Base-by-base conservation (phyloP, 2,888 invertebrate genomes). In the Drosophila mimica region DNA sequence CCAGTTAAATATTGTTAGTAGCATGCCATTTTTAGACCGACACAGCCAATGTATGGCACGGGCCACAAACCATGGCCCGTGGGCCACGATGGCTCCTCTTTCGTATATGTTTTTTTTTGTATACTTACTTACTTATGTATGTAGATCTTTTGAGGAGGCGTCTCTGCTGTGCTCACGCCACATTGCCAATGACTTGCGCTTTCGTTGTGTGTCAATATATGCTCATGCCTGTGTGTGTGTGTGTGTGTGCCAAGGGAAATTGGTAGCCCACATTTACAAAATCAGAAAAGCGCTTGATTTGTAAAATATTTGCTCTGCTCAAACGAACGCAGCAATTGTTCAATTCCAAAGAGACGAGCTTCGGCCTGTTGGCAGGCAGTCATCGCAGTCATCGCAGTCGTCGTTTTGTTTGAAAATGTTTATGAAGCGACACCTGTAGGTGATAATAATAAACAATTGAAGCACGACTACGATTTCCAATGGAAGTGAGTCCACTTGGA, bases 1-100 rank as follows among this genome's bases (percentile, higher is more conserved):
- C 88, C 86, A 86, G 90, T 91, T 90, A 91, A 91, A 91, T 91
- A 91, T 91, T 91, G 88, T 90, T 87, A 90, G 89, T 88, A 82
- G 88, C 79, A 78, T 74, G 89, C 83, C 88, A 89, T 89, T 83
- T 89, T 77, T 75, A 72, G 85, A 83, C 80, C 75, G 74, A 71
- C 82, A 66, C 62, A 70, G 56, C 60, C 65, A 70, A 64, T 61
- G 72, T 57, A 48, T 46, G 74, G 76, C 80, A 86, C 83, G 74
- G 63, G 67, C 70, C 70, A 65, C 30, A 59, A 48, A 46, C 57
- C 60, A 34, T 53, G 57, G 66, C 58, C 58, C 73, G 61, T 64
- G 54, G 59, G 36, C 54, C 34, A 43, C 43, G 51, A 25, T 59
- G 71, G 65, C 88, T 70, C 64, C 79, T 70, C 74, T 60, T 73